Base-by-base conservation (phyloP, 1,140 invertebrate species). In the Zaprionus kolodkinae region DNA sequence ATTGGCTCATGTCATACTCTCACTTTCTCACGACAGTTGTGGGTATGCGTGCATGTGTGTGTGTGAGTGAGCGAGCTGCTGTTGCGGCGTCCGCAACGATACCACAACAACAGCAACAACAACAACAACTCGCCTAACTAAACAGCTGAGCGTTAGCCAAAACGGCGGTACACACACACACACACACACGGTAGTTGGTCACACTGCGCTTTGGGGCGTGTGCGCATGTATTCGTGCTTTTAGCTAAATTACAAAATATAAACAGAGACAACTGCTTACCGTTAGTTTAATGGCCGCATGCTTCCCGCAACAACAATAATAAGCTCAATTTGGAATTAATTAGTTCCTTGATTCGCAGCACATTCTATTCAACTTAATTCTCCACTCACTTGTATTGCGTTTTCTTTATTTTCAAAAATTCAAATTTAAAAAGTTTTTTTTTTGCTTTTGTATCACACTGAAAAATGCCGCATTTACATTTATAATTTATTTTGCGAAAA, bases 91-190 rank as follows among this genome's bases (percentile, higher is more conserved):
- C 15, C 48, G 30, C 57, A 66, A 38, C 52, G 50, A 35, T 35
- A 35, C 33, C 33, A 50, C 57, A 70, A 50, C 64, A 63, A 50
- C 57, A 70, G 38, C 64, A 63, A 76, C 35, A 77, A 77, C 35
- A 54, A 72, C 57, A 50, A 40, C 63, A 21, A 12, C 17, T 35
- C 43, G 21, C 56, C 33, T 45, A 67, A 67, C 62, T 40, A 75
- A 78, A 78, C 76, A 78, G 76, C 76, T 78, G 76, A 78, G 76
- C 65, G 72, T 63, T 68, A 67, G 40, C 70, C 73, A 45, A 76
- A 72, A 66, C 73, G 50, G 45, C 73, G 71, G 54, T 54, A 75
- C 65, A 61, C 45, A 40, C 59, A 72, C 50, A 63, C 40, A 54
- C 15, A 63, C n/a, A 17, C 13, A 65, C 48, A 9, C 17, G 40